Conservation (phyloP, 2,113 vertebrate genomes). For the Lonchura striata region DNA sequence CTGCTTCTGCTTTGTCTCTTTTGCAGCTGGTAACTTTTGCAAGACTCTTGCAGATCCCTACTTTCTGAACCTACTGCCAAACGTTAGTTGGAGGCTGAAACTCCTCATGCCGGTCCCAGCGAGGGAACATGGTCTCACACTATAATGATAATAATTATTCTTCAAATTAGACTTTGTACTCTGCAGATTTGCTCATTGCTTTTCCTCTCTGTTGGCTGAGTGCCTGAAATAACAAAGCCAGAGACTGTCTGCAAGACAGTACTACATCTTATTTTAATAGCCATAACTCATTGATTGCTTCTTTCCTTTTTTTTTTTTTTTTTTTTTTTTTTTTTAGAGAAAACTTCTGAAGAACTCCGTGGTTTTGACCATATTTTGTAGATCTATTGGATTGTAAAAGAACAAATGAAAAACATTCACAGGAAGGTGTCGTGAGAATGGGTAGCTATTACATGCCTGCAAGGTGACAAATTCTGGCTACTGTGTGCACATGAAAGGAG, state of each 20-base stretch:
- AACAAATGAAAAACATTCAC: constrained; percentile 13
- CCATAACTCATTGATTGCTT: neutral
- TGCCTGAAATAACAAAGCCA: constrained; percentile 30
- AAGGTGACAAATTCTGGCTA: constrained; percentile 48
- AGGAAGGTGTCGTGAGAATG: neutral
- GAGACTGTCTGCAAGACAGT: neutral
- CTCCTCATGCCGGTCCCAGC: neutral
- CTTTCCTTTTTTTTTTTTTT: neutral
- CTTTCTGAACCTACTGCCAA: neutral
- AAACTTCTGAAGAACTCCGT: neutral
- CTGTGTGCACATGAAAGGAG: neutral
- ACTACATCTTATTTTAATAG: constrained; percentile 52
- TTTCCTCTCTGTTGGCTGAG: constrained; percentile 13
- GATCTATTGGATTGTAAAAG: neutral
- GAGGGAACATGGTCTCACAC: neutral
- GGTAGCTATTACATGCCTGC: neutral
- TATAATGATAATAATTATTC: constrained; percentile 51
- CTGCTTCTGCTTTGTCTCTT: neutral
- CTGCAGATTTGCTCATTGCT: neutral
- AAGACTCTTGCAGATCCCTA: neutral
- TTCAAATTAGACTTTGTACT: constrained; percentile 33
- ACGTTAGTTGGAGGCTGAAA: neutral
- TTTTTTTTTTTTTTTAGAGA: neutral
- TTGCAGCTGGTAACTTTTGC: neutral
- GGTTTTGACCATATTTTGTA: neutral